Base-by-base conservation (phyloP, 2,797 vertebrate species). In the Staurois parvus region DNA sequence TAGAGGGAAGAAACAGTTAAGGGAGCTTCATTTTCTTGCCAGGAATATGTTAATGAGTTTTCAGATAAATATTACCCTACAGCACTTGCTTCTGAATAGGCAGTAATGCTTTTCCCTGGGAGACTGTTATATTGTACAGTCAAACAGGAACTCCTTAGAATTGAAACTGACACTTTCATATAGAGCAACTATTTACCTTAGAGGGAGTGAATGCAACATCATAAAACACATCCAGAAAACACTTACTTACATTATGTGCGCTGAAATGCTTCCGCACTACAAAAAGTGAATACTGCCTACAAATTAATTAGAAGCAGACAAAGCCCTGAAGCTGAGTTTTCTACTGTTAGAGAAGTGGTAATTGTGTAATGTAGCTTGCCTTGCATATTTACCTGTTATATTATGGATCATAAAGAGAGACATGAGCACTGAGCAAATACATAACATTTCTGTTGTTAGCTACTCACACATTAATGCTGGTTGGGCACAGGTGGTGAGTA, bases 101-200 rank as follows among this genome's bases (percentile, higher is more conserved):
- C 64, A 26, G 62, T 79, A 79, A 79, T 79, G 76, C 64, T 48
- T 68, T 68, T 79, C 76, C 76, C 37, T 28, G 21, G 40, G 37
- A 79, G 64, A 68, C 42, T 79, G 21, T 45, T 48, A 79, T 45
- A 79, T 48, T 45, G 62, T 79, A 79, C 62, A 79, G 21, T 67
- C 62, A 48, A 68, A 42, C 26, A 30, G 76, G 76, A 79, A 67
- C 62, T 45, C 30, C 76, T 68, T 24, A 29, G 37, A 79, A 79
- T 79, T 68, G 66, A 68, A 79, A 67, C 62, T 79, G 76, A 79
- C 76, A 79, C 64, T 79, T 79, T 79, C 76, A 68, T 79, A 79
- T 66, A 68, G 76, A 45, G 62, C 76, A 68, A 79, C 62, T 79
- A 67, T 79, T 79, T 79, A 67, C 62, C 76, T 79, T 79, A 48